Percentiles rank a stretch among this genome's conserved stretches.
phyloP scores from a whole-genome alignment of 2,113 vertebrate genomes.

The Actinemys pallida region DNA sequence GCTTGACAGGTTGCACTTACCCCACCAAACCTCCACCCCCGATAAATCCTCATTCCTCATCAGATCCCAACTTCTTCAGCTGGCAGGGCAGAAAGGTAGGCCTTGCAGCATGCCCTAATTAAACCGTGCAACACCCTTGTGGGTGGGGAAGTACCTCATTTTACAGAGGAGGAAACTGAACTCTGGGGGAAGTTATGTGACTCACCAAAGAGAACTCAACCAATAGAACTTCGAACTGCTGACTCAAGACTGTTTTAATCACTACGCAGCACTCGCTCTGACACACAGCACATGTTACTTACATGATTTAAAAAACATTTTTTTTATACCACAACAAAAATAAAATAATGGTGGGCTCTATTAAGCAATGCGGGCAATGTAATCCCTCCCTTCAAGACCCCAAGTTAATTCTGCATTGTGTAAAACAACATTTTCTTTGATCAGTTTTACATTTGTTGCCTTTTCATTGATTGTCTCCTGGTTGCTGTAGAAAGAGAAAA shows the following conservation, averaged over 20 bases:
- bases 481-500: not conserved
- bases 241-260: not conserved
- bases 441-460: not conserved
- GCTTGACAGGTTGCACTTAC: not conserved
- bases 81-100: not conserved
- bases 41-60: not conserved
- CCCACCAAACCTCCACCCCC: not conserved
- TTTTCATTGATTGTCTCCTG: not conserved
- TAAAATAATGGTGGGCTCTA: not conserved
- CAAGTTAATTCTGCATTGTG: conserved; percentile 23
- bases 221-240: not conserved
- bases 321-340: conserved; percentile 8
- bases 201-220: not conserved
- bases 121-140: not conserved
- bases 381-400: not conserved
- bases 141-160: not conserved
- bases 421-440: not conserved
- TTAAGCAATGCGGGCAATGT: not conserved
- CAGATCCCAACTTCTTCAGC: not conserved
- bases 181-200: not conserved
- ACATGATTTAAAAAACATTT: not conserved
- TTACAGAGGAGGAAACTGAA: not conserved
- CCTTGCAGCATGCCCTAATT: not conserved
- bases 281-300: not conserved
- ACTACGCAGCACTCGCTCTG: not conserved